Evolutionary conservation across 2,888 invertebrate genomes (phyloP), one percentile per base, ranked within the genome.

Genomic region (Pherbina coryleti): DNA sequence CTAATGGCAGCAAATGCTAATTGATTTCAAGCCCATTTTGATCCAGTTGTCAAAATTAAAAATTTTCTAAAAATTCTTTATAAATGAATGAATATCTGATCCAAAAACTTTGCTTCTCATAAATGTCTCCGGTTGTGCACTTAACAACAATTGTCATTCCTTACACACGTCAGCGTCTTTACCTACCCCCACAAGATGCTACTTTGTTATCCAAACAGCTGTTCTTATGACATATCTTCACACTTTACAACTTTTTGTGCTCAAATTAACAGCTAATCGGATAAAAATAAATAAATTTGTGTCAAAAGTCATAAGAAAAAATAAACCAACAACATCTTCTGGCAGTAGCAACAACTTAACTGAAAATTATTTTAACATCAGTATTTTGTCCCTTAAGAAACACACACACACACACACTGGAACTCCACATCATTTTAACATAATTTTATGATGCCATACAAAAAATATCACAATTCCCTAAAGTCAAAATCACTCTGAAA

Each of bases 281-380:
- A 34, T 9, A 22, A 55, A 37, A 37, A 55, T 34, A 57, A 57
- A 72, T 55, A 57, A 19, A 72, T 72, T 2, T 57, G 14, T 34
- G 57, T 19, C 69, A 69, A 51, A 51, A 22, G 31, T 34, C 11
- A 64, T 14, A 8, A 28, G 34, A 2, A 19, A 34, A 64, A 34
- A 8, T 34, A 31, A n/a, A 51, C 5, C 19, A 25, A 49, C 19
- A 19, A 69, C 28, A 11, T 1, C 28, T 4, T 7, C 4, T 44
- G n/a, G 22, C 67, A 69, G 67, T 22, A 44, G 67, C 67, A 22
- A 49, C 19, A 44, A 49, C 22, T 69, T 22, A 51, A 28, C 69
- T n/a, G 5, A 25, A 49, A 69, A 69, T 51, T 51, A 22, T 0
- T 51, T 69, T 49, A 64, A 69, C 51, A 11, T 44, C 28, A 49